Base-by-base conservation (phyloP, 1,140 invertebrate species). In the Brachionus plicatilis region DNA sequence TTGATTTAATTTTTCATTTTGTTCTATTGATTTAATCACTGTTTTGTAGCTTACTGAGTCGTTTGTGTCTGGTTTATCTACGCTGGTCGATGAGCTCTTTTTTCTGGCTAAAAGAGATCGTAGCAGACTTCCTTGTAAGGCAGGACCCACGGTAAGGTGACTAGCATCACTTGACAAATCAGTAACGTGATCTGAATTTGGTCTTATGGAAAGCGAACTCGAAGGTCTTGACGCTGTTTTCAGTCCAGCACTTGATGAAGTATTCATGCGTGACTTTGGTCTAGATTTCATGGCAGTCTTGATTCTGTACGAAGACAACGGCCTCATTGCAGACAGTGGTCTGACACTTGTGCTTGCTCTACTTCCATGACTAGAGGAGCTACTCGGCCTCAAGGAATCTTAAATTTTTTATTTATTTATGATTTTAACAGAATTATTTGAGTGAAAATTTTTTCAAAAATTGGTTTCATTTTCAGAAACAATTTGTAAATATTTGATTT, bases 101-200 rank as follows among this genome's bases (percentile, higher is more conserved):
- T 86, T 84, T 85, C 87, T 68, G 72, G 87, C 83, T 79, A 86
- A 76, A 43, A 90, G 86, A 17, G 89, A 88, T 86, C 87, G 87
- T 8, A 88, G 87, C 53, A 88, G 87, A 86, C 89, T 90, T 8
- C 89, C 89, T 87, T 88, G 89, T 3, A 90, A 87, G 2, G 89
- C 88, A n/a, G 72, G 86, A 24, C 89, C 89, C 29, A 87, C 72
- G 8, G 89, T 90, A 11, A 90, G 85, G 29, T 88, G 88, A 87
- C 88, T 89, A 27, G 84, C 78, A 20, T 87, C 86, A 75, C 88
- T 87, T 27, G 86, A 53, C n/a, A 80, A 27, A 47, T 85, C 85
- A 8, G 80, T 84, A 3, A 85, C 85, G 70, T 56, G 72, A 65
- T 53, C 68, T 0, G 85, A 86, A 56, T 85, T 86, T 29, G 87